A percentile compares a stretch with the other conserved stretches of the same genome.
phyloP scores from a whole-genome alignment of 2,888 invertebrate genomes.

The Endotricha flammealis region DNA sequence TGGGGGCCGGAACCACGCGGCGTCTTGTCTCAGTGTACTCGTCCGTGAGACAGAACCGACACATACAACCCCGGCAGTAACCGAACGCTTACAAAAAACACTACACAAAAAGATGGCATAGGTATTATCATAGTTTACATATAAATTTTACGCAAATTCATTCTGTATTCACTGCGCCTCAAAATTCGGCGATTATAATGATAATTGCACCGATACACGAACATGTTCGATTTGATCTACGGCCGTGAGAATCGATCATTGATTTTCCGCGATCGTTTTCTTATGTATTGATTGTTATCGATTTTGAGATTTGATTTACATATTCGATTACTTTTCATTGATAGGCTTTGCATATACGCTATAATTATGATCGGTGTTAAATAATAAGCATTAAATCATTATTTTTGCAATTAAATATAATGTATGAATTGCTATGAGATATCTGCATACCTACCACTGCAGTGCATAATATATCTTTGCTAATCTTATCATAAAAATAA shows the following conservation, averaged over 20 bases:
- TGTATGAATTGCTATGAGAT: too few relatives aligned
- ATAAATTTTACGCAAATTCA: conserved; percentile 77
- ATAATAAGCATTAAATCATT: too few relatives aligned
- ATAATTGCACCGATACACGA: conserved; percentile 71
- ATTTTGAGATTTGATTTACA: conserved; percentile 44
- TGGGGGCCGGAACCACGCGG: conserved; percentile 75
- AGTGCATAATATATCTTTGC: too few relatives aligned
- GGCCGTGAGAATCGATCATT: conserved; percentile 72
- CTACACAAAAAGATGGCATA: conserved; percentile 56
- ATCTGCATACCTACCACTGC: too few relatives aligned
- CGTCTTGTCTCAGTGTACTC: conserved; percentile 71
- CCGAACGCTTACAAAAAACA: conserved; percentile 48
- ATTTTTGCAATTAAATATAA: too few relatives aligned
- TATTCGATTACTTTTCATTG: conserved; percentile 37
- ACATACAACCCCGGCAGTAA: conserved; percentile 48
- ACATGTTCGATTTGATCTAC: conserved; percentile 66
- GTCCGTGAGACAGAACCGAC: conserved; percentile 67
- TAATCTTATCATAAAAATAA: too few relatives aligned
- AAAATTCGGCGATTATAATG: conserved; percentile 70
- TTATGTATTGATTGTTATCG: conserved; percentile 49
- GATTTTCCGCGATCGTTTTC: conserved; percentile 64
- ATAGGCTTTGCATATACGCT: background rate
- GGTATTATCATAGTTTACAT: conserved; percentile 75
- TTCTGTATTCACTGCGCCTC: conserved; percentile 67
- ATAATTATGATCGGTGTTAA: too few relatives aligned